These are phyloP conservation scores for Drosophila nannoptera DNA, from an alignment of 1,140 invertebrate species.

Conservation along the genomic window DNA sequence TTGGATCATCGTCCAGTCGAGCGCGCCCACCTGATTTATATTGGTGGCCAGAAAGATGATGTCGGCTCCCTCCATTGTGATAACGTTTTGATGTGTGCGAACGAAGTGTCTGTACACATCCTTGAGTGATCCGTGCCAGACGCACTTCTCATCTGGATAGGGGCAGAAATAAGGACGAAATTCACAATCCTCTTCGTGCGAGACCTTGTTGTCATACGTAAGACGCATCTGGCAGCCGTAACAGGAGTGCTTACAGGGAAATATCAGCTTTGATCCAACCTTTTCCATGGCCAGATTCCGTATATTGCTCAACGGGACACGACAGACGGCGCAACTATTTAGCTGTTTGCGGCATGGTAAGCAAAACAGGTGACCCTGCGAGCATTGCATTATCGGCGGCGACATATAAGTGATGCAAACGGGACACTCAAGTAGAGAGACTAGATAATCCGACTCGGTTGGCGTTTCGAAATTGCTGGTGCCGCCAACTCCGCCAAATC, in stretches of 20 bases:
- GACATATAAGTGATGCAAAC: constrained; percentile 99
- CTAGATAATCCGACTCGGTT: constrained; percentile 85
- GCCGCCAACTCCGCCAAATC: constrained; percentile 7
- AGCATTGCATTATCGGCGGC: constrained; percentile 95
- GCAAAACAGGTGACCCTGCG: constrained; percentile 93
- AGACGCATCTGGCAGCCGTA: constrained; percentile 94
- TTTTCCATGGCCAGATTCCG: constrained; percentile 99
- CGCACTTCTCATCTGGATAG: constrained; percentile 99
- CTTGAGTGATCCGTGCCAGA: constrained; percentile 97
- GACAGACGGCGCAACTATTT: constrained; percentile 96
- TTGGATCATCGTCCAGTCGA: constrained; percentile 99
- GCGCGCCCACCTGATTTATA: constrained; percentile 98
- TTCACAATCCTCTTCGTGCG: constrained; percentile 99
- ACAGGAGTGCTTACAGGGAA: constrained; percentile 98
- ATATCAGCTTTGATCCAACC: constrained; percentile 97
- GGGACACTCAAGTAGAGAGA: constrained; percentile 98
- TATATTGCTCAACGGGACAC: constrained; percentile 96
- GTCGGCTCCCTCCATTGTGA: constrained; percentile 97
- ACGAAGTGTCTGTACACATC: constrained; percentile 97
- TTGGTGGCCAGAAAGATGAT: constrained; percentile 99
- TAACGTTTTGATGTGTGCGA: constrained; percentile 98
- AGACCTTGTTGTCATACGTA: constrained; percentile 95
- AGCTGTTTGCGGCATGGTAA: constrained; percentile 96
- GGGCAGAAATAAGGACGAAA: constrained; percentile 98
- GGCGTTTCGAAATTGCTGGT: constrained; percentile 31